Conservation (phyloP, 2,113 vertebrate genomes). For the Ictalurus punctatus region DNA sequence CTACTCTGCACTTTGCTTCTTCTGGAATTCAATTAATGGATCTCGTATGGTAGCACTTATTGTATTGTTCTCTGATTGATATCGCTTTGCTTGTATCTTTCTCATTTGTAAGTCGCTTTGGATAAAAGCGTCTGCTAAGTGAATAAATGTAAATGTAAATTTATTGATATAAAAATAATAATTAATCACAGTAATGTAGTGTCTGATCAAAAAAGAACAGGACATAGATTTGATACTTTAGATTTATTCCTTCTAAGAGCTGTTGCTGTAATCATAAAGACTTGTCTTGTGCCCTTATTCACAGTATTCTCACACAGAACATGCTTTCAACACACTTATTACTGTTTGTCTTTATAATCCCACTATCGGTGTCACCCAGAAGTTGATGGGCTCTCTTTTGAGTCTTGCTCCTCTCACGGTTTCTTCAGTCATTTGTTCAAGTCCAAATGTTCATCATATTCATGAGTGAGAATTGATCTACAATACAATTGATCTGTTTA, state of each 20-base stretch:
- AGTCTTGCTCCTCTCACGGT: not conserved
- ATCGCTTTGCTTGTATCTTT: too few relatives aligned
- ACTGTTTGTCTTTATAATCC: not conserved
- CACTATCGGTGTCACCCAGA: not conserved
- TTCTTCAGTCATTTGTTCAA: not conserved
- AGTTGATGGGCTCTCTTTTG: not conserved
- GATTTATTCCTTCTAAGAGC: not conserved
- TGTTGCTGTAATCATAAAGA: not conserved
- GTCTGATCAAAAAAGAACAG: not conserved
- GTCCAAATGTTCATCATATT: not conserved
- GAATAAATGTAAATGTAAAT: too few relatives aligned
- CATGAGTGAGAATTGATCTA: too few relatives aligned
- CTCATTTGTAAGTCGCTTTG: too few relatives aligned
- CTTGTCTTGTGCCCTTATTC: not conserved
- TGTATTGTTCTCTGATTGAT: too few relatives aligned
- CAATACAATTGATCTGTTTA: not conserved
- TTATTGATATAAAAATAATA: not conserved
- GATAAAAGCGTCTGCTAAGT: too few relatives aligned
- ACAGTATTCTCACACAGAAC: not conserved
- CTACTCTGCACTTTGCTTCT: too few relatives aligned
- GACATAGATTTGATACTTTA: not conserved
- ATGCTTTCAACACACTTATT: not conserved
- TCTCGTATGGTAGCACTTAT: too few relatives aligned
- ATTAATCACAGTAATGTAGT: conserved; percentile 17
- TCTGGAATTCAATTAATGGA: too few relatives aligned